A percentile compares a stretch with the other conserved stretches of the same genome.
phyloP scores from a whole-genome alignment of 2,113 vertebrate species.

The Puma concolor region DNA sequence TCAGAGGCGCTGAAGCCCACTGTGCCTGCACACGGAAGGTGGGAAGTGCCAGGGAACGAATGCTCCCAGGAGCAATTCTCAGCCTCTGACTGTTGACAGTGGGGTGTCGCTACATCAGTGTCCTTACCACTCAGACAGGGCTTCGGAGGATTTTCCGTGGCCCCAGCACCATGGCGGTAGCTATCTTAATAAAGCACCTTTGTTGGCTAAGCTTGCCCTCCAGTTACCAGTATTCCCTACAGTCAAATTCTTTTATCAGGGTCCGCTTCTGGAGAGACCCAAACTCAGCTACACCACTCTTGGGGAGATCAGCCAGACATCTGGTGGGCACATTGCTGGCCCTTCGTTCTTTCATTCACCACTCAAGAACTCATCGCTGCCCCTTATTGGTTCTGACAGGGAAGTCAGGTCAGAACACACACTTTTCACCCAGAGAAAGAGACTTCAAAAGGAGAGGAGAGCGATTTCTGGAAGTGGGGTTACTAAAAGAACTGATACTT shows the following conservation, averaged over 20 bases:
- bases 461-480: neutral
- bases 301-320: neutral
- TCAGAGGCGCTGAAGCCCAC: neutral
- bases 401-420: neutral
- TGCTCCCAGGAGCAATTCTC: neutral
- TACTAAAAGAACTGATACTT: neutral
- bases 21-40: neutral
- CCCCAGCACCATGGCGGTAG: neutral
- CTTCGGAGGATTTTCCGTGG: neutral
- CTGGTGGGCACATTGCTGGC: neutral
- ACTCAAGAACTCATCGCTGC: neutral
- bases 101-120: fast-evolving
- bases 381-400: neutral
- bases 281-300: neutral
- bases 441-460: neutral
- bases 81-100: neutral
- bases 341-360: neutral
- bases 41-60: neutral
- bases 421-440: neutral
- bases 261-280: neutral
- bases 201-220: neutral
- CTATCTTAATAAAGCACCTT: neutral
- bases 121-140: neutral
- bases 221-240: too few species aligned
- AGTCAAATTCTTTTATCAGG: neutral